These are phyloP conservation scores for Pedicia rivosa DNA, from an alignment of 2,888 invertebrate species.

Conservation along the genomic window DNA sequence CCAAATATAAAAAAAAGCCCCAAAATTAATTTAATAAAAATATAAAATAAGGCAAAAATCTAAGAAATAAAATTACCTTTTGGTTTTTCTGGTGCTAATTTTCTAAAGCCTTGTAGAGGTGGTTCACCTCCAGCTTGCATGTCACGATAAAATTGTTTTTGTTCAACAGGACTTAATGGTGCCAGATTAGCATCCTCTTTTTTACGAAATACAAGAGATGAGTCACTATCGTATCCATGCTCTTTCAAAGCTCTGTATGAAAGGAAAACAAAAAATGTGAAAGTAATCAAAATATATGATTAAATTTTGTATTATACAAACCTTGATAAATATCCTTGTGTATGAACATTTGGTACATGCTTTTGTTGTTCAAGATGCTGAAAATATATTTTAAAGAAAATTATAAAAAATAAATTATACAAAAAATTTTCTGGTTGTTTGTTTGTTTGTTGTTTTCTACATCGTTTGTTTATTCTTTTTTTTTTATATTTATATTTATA, in stretches of 20 bases:
- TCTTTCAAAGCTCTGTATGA: slow-evolving; percentile 61
- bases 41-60: too few relatives aligned
- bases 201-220: slow-evolving; percentile 69
- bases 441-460: too few relatives aligned
- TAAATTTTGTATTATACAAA: slow-evolving; percentile 33
- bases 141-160: slow-evolving; percentile 68
- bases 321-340: slow-evolving; percentile 71
- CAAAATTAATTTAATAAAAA: too few relatives aligned
- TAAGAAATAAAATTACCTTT: slow-evolving; percentile 39
- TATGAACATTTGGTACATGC: slow-evolving; percentile 41
- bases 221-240: slow-evolving; percentile 83
- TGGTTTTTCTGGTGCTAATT: slow-evolving; percentile 71
- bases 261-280: slow-evolving; percentile 1
- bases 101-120: slow-evolving; percentile 79
- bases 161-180: slow-evolving; percentile 63
- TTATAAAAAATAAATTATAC: too few relatives aligned
- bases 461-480: too few relatives aligned
- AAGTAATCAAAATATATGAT: neutral
- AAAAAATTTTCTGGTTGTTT: too few relatives aligned
- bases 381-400: too few relatives aligned
- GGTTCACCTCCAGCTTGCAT: slow-evolving; percentile 92
- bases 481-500: too few relatives aligned
- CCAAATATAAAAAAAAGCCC: too few relatives aligned
- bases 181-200: slow-evolving; percentile 48
- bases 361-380: slow-evolving; percentile 59